Base-by-base conservation (phyloP, 2,797 vertebrate genomes). In the Coccyzus lansbergi region DNA sequence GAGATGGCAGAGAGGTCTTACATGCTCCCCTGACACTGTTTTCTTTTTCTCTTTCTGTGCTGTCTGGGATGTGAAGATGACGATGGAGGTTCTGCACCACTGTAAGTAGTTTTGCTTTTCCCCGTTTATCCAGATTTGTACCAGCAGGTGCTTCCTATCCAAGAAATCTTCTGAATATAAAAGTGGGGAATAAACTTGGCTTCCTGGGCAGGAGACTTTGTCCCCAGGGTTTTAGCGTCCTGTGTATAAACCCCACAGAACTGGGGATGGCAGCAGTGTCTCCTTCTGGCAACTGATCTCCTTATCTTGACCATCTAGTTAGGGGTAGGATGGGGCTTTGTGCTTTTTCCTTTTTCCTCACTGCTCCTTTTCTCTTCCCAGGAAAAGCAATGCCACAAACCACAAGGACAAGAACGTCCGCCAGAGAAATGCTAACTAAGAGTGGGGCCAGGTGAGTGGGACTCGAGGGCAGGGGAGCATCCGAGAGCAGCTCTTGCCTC, bases 371-470 rank as follows among this genome's bases (percentile, higher is more conserved):
- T 82, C 16, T 42, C 31, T 29, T 24, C 55, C 90, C 76, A 99
- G 99, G 98, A 99, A 99, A 97, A 99, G 98, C 98, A 99, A 98
- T 62, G 97, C 98, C 65, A 92, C 98, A 59, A 99, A 99, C 69
- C 98, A 99, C 97, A 98, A 99, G 97, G 99, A 98, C 97, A 98
- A 99, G 97, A 99, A 98, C 1, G 98, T 99, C 81, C 98, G 99
- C 90, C 99, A 99, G 98, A 99, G 99, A 96, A 99, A 99, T 4
- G 98, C 98, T 2, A 99, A 98, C 97, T 99, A 3, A 84, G 97
- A 97, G 92, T n/a, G 82, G 78, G n/a, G 68, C 46, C 56, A 69
- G 83, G 92, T 90, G n/a, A 49, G 92, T 38, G 55, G 38, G 6
- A 1, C 7, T 21, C 24, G 7, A 5, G 44, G 75, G 33, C 38